Conservation (phyloP, 2,113 vertebrate genomes). For the Stomatorhinus ivindoensis region DNA sequence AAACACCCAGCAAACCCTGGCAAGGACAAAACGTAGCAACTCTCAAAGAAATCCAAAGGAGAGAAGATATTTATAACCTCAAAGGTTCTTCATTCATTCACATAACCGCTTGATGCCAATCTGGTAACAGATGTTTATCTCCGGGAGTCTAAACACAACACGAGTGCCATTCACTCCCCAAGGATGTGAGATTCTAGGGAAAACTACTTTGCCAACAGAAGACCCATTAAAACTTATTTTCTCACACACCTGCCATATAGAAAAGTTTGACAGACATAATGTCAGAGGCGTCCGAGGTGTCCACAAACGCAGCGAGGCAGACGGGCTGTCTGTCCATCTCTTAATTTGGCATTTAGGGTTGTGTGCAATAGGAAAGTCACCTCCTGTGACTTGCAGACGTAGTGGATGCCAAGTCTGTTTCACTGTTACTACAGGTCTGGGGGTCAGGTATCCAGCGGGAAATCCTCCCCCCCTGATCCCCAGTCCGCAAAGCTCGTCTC, state of each 20-base stretch:
- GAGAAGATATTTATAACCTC: slow-evolving; percentile 12
- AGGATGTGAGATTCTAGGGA: not conserved
- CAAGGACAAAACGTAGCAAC: not conserved
- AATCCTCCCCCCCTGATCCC: slow-evolving; percentile 60
- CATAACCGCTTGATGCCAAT: not conserved
- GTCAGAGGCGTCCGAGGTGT: not conserved
- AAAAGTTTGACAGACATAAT: not conserved
- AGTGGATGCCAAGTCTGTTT: not conserved
- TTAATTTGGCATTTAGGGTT: not conserved
- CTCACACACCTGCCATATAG: not conserved
- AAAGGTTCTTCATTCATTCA: slow-evolving; percentile 1
- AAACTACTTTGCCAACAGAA: not conserved
- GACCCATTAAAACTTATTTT: not conserved
- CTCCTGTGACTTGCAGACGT: not conserved
- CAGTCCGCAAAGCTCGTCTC: slow-evolving; percentile 53
- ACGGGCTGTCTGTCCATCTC: not conserved
- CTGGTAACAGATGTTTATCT: not conserved
- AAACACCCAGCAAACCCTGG: not conserved
- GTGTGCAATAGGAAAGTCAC: not conserved
- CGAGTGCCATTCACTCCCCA: not conserved
- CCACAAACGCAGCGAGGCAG: not conserved
- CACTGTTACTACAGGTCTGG: not conserved
- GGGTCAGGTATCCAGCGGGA: slow-evolving; percentile 48
- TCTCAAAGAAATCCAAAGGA: not conserved
- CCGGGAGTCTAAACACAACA: not conserved